phyloP scores from a whole-genome alignment of 2,888 invertebrate genomes.

The Morpho helenor region DNA sequence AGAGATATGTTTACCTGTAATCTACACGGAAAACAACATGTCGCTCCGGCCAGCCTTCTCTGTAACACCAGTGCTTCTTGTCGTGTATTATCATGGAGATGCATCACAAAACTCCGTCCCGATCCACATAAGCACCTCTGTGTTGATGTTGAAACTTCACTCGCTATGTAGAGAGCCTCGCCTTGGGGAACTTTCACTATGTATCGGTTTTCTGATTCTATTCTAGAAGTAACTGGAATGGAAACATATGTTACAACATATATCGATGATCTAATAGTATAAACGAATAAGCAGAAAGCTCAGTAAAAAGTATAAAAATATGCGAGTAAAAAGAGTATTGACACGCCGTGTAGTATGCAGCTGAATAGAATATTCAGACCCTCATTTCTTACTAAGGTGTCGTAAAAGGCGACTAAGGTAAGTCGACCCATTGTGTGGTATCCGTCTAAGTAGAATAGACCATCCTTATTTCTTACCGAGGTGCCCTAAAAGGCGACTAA shows the following conservation, averaged over 20 bases:
- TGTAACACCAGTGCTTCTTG: slow-evolving; percentile 88
- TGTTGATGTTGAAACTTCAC: slow-evolving; percentile 81
- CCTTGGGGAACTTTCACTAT: slow-evolving; percentile 85
- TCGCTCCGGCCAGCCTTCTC: slow-evolving; percentile 84
- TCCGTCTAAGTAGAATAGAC: too few species aligned
- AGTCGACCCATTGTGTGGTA: too few species aligned
- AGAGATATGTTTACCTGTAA: slow-evolving; percentile 74
- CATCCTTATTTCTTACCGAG: too few species aligned
- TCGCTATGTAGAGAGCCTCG: slow-evolving; percentile 87
- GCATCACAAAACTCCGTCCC: slow-evolving; percentile 86
- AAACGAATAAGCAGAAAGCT: too few species aligned
- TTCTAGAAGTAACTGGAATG: slow-evolving; percentile 76
- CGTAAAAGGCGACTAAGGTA: too few species aligned
- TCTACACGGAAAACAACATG: slow-evolving; percentile 85
- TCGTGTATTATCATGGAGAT: slow-evolving; percentile 89
- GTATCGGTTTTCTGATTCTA: slow-evolving; percentile 86
- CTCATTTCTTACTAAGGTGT: too few species aligned
- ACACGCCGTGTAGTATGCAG: too few species aligned
- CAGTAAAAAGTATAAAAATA: too few species aligned
- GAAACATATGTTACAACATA: background rate
- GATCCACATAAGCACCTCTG: slow-evolving; percentile 86
- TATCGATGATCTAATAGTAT: too few species aligned
- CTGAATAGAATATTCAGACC: too few species aligned
- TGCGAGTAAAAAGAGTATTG: too few species aligned
- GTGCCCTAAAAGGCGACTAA: too few species aligned